Conservation (phyloP, 2,797 vertebrate genomes). For the Phylloscopus collybita region DNA sequence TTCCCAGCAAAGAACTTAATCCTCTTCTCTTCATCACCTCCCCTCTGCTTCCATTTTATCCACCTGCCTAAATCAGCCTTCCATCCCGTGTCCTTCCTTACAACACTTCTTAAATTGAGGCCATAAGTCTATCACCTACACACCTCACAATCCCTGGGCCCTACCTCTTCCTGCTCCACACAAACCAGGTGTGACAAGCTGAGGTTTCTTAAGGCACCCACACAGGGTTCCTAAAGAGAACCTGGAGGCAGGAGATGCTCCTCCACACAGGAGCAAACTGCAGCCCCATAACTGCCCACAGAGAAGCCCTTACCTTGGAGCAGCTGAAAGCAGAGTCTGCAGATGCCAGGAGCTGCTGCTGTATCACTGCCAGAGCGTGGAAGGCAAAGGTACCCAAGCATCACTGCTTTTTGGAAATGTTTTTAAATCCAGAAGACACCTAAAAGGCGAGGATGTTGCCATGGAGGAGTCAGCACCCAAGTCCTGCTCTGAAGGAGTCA, state of each 20-base stretch:
- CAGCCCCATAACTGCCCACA: neutral
- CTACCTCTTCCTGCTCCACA: neutral
- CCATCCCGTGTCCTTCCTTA: neutral
- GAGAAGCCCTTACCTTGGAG: neutral
- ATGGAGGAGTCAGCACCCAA: fast-evolving
- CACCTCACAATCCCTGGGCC: neutral
- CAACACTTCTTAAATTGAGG: neutral
- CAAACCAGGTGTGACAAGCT: neutral
- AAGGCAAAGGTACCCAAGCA: fast-evolving
- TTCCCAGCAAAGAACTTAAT: neutral
- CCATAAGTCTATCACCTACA: fast-evolving
- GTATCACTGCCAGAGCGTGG: neutral
- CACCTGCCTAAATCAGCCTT: neutral
- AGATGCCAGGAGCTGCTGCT: neutral
- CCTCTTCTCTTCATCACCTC: neutral
- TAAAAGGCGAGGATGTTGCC: fast-evolving
- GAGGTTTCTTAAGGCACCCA: neutral
- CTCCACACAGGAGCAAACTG: neutral
- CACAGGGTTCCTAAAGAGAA: fast-evolving
- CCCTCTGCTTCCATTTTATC: neutral
- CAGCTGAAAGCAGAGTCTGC: neutral
- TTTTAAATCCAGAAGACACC: neutral
- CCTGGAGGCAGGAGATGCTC: fast-evolving
- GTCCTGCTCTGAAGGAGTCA: neutral
- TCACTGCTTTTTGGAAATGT: fast-evolving